Evolutionary conservation across 2,797 vertebrate genomes (phyloP), one percentile per base, ranked within the genome.

Genomic region (Philypnodon macrostomus): DNA sequence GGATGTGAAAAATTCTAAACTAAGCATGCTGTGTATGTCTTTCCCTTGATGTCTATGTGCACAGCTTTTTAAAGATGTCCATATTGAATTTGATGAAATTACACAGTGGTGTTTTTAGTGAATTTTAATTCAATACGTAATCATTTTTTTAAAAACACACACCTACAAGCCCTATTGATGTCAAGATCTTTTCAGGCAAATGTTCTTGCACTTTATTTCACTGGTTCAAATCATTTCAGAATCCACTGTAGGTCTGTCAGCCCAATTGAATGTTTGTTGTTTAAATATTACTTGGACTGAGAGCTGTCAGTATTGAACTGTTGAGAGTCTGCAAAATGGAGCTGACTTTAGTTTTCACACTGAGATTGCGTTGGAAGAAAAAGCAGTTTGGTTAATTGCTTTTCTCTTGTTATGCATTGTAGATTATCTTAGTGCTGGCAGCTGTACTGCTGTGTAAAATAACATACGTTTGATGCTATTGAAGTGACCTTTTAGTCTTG

Each of bases 401-500:
- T n/a, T n/a, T n/a, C n/a, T n/a, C n/a, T 31, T 54, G 32, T 32
- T 39, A 31, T 23, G 51, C 53, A 52, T 71, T 57, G 50, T 75
- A 52, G 54, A 35, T 53, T 5, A 44, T 61, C 31, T 37, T 42
- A 63, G 60, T 19, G 38, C 55, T 52, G 53, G 52, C 56, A 45
- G 53, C 51, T 44, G 32, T 60, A 39, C 63, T 65, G 72, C 70
- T 61, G 68, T 75, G 75, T 75, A 61, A 42, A 77, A 72, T 55
- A 63, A 75, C 57, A 68, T 51, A 37, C 40, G 44, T 38, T 58
- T 38, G 33, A 73, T 47, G 57, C 65, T 83, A 44, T 63, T 70
- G 13, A 85, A 86, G 82, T 88, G 82, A 86, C 82, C 75, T 86
- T 85, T 70, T 73, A 75, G 69, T 77, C 58, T 58, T 41, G 31